These are phyloP conservation scores for Varecia variegata DNA, from an alignment of 2,797 vertebrate genomes.

Conservation along the genomic window DNA sequence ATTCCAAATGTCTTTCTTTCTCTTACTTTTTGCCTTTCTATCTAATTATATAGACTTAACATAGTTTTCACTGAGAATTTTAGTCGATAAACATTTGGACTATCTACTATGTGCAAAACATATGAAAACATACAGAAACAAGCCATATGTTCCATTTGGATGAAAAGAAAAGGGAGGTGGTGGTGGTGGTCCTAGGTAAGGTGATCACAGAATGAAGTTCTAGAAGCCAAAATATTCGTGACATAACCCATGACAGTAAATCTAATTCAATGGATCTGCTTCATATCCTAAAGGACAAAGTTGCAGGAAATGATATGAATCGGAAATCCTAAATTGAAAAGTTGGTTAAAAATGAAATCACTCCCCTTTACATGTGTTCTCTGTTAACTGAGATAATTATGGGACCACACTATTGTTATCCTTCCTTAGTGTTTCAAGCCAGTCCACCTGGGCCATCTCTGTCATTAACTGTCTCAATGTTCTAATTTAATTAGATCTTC, in stretches of 20 bases:
- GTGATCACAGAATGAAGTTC: background rate
- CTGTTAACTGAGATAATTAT: background rate
- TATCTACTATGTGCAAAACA: background rate
- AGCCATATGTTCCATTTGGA: background rate
- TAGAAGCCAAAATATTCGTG: background rate
- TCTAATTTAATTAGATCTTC: background rate
- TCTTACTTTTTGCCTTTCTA: slow-evolving; percentile 10
- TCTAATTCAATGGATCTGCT: background rate
- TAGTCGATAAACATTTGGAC: background rate
- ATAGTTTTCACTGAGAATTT: slow-evolving; percentile 40
- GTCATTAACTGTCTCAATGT: background rate
- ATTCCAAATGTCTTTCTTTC: slow-evolving; percentile 7
- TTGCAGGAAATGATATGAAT: background rate
- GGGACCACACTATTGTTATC: background rate
- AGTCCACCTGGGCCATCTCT: background rate
- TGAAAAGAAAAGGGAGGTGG: background rate
- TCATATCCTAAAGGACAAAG: background rate
- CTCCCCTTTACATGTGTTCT: background rate
- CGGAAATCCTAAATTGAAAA: slow-evolving; percentile 8
- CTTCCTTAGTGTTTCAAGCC: background rate
- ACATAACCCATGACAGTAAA: background rate
- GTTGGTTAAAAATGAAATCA: slow-evolving; percentile 8
- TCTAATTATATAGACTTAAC: background rate
- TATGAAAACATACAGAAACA: background rate
- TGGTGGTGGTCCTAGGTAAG: background rate